Evolutionary conservation across 2,797 vertebrate species (phyloP), one percentile per base, ranked within the genome.

Genomic region (Nyctalus aviator): DNA sequence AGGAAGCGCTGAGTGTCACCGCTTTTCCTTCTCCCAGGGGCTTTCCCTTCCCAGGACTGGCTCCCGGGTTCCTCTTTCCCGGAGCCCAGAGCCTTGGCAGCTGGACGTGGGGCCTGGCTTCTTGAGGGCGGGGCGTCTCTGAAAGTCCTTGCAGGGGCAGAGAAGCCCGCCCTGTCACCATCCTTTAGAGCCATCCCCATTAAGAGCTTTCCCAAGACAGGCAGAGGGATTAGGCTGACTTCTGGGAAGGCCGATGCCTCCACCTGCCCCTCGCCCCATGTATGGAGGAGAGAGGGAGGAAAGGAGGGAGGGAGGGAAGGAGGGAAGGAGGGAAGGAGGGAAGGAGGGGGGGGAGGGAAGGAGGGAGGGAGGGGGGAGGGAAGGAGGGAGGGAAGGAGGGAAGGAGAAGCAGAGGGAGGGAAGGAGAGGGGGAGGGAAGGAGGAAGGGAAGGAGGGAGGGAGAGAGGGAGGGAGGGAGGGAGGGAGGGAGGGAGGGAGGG

Each of bases 171-270:
- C 32, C 35, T 21, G 41, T 37, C 53, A 64, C 75, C 3, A 0
- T 37, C 64, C 69, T 89, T 64, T 14, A n/a, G 35, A 94, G 75
- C 66, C 23, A 37, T 50, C 48, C 81, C 96, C 59, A 62, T 84
- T 86, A 89, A 93, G 41, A 86, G 78, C 88, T 75, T 94, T 90
- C 77, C 55, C 78, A 20, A 71, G 50, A 87, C 53, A 23, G 32
- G 64, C 87, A 71, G 76, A 84, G 23, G 53, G 90, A 85, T 96
- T 92, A 93, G 84, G 57, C 78, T 53, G 84, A 82, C 77, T 96
- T 96, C 95, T 92, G 82, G 78, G 71, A 90, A 84, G 84, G 78
- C 37, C 0, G 1, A 13, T 81, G 46, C 78, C 78, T 27, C 77
- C 57, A 71, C 77, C 92, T 78, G 71, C 87, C 86, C 46, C 27